Percentiles rank a stretch among this genome's conserved stretches.
Evolutionary conservation across 2,888 invertebrate genomes (phyloP).

Genomic region (Acanthococcus lagerstroemiae): DNA sequence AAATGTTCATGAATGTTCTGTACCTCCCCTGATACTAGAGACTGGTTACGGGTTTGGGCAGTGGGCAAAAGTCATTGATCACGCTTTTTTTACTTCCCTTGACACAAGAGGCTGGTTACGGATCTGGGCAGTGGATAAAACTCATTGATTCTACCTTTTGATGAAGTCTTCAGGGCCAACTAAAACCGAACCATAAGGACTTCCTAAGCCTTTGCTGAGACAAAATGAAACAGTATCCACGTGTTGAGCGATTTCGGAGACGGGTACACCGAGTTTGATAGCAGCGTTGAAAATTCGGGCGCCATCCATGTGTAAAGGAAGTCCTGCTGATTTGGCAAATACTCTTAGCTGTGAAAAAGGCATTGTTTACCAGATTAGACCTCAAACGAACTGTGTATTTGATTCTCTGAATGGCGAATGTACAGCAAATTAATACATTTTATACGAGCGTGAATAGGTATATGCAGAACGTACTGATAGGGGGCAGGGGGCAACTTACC

Average conservation of each 20-base stretch:
- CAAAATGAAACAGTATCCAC: slow-evolving; percentile 79
- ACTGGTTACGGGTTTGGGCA: too few relatives aligned
- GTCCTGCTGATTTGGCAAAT: slow-evolving; percentile 39
- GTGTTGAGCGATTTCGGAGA: slow-evolving; percentile 54
- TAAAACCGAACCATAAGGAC: slow-evolving; percentile 78
- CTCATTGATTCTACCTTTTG: background rate
- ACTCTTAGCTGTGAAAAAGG: slow-evolving; percentile 33
- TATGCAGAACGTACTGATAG: too few relatives aligned
- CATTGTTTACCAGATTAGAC: too few relatives aligned
- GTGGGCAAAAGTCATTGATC: background rate
- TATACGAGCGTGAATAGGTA: too few relatives aligned
- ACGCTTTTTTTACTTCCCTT: background rate
- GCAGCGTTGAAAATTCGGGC: slow-evolving; percentile 86
- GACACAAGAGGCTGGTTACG: too few relatives aligned
- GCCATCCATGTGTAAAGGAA: slow-evolving; percentile 85
- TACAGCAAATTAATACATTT: too few relatives aligned
- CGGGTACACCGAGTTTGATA: slow-evolving; percentile 53
- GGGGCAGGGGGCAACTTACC: too few relatives aligned
- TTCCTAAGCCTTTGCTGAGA: slow-evolving; percentile 82
- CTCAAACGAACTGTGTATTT: too few relatives aligned
- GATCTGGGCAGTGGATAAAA: background rate
- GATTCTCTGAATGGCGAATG: too few relatives aligned
- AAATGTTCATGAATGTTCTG: too few relatives aligned
- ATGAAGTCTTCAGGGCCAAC: slow-evolving; percentile 67
- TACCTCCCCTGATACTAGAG: too few relatives aligned